These are phyloP conservation scores for Melanotaenia duboulayi DNA, from an alignment of 2,113 vertebrate genomes.

Conservation along the genomic window DNA sequence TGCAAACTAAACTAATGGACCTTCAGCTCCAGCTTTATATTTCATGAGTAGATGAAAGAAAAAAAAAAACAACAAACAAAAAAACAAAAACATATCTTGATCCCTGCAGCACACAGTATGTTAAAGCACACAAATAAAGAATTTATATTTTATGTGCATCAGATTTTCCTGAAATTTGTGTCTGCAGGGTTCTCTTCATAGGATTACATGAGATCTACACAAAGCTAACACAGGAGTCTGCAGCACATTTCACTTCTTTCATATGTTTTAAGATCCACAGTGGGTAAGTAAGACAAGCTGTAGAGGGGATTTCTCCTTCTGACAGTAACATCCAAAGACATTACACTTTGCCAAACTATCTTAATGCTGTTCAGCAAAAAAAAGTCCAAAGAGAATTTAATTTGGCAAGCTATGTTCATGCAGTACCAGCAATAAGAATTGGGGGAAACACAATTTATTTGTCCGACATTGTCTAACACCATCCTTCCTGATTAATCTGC, in stretches of 20 bases:
- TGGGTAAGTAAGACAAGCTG: slow-evolving; percentile 39
- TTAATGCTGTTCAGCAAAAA: slow-evolving; percentile 54
- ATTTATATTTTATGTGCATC: too few relatives aligned
- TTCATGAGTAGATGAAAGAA: background rate
- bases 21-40: slow-evolving; percentile 4
- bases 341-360: slow-evolving; percentile 45
- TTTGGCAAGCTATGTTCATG: slow-evolving; percentile 53
- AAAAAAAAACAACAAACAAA: too few relatives aligned
- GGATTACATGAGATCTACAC: slow-evolving; percentile 37
- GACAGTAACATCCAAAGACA: slow-evolving; percentile 50
- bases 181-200: slow-evolving; percentile 19
- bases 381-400: slow-evolving; percentile 46
- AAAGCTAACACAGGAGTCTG: slow-evolving; percentile 33
- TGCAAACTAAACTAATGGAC: slow-evolving; percentile 7
- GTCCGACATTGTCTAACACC: slow-evolving; percentile 58
- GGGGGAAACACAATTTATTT: slow-evolving; percentile 54
- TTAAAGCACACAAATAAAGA: slow-evolving; percentile 3
- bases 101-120: background rate
- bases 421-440: slow-evolving; percentile 49
- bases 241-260: slow-evolving; percentile 31
- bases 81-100: too few relatives aligned
- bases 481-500: slow-evolving; percentile 62
- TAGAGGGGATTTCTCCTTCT: slow-evolving; percentile 42
- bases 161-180: background rate
- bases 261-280: slow-evolving; percentile 53